Evolutionary conservation across 2,797 vertebrate species (phyloP), one percentile per base, ranked within the genome.

Genomic region (Carduelis carduelis): DNA sequence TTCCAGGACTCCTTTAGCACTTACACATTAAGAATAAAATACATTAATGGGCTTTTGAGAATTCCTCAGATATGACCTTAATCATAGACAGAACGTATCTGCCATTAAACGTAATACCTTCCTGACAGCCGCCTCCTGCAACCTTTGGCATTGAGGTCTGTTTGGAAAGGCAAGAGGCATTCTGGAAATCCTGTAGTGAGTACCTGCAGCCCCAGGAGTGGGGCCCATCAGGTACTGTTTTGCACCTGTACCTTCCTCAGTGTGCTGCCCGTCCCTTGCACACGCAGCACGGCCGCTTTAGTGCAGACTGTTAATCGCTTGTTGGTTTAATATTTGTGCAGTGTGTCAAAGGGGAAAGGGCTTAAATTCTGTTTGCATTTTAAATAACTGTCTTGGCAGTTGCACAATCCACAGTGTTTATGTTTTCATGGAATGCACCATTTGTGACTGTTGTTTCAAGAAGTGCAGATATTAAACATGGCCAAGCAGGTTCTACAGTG

Each of bases 351-450:
- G 35, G 65, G 55, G 56, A 96, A 88, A 83, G 49, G 82, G 47
- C 57, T 92, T 72, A 68, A 88, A 90, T 64, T 93, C 75, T 94
- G 80, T 69, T 92, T 83, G 41, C 59, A 76, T 89, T 93, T 95
- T 52, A 94, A 93, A 72, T 79, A 92, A 72, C 50, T 79, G 55
- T 87, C 63, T 88, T 79, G 71, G 89, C 85, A 91, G 79, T 79
- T 88, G 75, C 72, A 86, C 74, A 76, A n/a, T 50, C 60, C 39
- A 12, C 3, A 68, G 44, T 63, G 30, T 60, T 92, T 70, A 19
- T 81, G 34, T 86, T 81, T 90, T 86, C 49, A 66, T 7, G 20
- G 90, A 96, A 91, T 56, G 49, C 61, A 35, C 4, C 14, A 55
- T 86, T 93, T 85, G 74, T 76, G 79, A 66, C 41, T 80, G 78